Conservation (phyloP, 2,113 vertebrate genomes). For the Bos indicus region DNA sequence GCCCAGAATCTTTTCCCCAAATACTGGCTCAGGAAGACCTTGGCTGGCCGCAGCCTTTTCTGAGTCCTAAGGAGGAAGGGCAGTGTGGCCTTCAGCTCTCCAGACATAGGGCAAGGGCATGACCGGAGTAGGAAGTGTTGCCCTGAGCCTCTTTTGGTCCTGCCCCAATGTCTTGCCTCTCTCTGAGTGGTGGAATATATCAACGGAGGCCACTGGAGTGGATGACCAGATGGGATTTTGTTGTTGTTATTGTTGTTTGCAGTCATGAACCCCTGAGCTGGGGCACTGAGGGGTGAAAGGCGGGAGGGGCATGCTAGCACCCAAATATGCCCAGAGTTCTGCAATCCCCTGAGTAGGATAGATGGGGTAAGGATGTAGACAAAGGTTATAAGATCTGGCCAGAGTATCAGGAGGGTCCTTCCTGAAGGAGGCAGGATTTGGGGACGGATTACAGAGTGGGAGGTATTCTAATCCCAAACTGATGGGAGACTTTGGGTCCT, state of each 20-base stretch:
- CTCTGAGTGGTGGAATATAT: background rate
- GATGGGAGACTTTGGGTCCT: background rate
- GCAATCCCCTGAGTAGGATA: background rate
- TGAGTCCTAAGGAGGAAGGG: background rate
- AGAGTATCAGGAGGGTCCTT: background rate
- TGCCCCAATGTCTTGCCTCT: background rate
- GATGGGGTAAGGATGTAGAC: background rate
- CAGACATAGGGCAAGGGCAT: background rate
- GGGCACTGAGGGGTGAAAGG: background rate
- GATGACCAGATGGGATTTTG: background rate
- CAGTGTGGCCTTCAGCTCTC: background rate
- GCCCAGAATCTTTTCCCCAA: background rate
- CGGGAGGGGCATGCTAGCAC: background rate
- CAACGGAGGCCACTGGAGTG: background rate
- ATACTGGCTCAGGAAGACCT: background rate
- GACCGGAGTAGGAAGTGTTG: background rate
- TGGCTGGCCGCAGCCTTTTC: background rate
- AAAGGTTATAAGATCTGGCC: background rate
- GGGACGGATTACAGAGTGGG: background rate
- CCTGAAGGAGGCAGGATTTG: background rate
- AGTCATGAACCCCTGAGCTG: background rate
- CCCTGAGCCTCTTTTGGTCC: background rate
- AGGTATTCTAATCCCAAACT: background rate
- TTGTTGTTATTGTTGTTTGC: too few species aligned
- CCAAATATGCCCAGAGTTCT: background rate